Conservation (phyloP, 2,113 vertebrate species). For the Alethe diademata region DNA sequence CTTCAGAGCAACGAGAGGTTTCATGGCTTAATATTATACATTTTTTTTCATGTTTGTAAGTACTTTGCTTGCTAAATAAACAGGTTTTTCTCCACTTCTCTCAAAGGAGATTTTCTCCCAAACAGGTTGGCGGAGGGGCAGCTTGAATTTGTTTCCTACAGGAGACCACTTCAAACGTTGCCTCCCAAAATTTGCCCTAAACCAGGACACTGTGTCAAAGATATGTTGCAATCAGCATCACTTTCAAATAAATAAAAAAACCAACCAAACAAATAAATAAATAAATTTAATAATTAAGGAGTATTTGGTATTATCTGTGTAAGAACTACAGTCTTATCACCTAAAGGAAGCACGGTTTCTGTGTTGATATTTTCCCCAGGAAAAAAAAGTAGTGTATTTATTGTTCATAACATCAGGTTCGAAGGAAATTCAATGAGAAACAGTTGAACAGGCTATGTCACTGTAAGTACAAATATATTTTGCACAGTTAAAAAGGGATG, state of each 20-base stretch:
- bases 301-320: neutral
- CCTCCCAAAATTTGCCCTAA: neutral
- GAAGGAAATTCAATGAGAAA: neutral
- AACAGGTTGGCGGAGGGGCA: too few species aligned
- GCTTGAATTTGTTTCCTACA: neutral
- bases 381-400: neutral
- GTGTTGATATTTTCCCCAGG: neutral
- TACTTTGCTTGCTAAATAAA: neutral
- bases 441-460: neutral
- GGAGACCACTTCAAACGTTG: neutral
- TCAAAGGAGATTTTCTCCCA: fast-evolving
- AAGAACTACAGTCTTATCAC: neutral
- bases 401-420: neutral
- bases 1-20: neutral
- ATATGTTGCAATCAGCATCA: neutral
- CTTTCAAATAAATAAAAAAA: neutral
- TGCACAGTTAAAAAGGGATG: neutral
- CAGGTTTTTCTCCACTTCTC: neutral
- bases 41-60: neutral
- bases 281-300: neutral
- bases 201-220: neutral
- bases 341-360: neutral
- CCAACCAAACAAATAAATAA: neutral
- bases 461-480: neutral
- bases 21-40: neutral